Evolutionary conservation across 2,113 vertebrate species (phyloP).

Genomic region (Ailurus styani): DNA sequence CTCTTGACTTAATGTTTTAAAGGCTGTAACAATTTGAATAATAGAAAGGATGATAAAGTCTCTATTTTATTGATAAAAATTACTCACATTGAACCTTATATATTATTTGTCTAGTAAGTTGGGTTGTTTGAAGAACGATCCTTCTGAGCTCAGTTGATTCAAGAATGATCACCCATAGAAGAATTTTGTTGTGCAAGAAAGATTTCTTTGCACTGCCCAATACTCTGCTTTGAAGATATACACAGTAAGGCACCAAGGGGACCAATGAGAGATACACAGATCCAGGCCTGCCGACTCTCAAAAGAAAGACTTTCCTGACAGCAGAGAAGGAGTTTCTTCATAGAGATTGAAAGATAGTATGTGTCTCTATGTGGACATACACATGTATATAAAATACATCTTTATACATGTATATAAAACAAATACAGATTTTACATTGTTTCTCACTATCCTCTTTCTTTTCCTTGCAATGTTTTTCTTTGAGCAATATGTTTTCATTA

Average conservation of each 20-base stretch:
- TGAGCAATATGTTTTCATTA: not conserved
- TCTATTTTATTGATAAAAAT: not conserved
- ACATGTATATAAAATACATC: not conserved
- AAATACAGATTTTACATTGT: not conserved
- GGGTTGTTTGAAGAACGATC: not conserved
- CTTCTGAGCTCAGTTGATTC: not conserved
- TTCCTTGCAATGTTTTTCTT: not conserved
- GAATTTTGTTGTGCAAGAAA: not conserved
- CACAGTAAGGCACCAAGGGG: not conserved
- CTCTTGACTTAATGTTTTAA: not conserved
- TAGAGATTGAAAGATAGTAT: not conserved
- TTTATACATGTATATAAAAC: not conserved
- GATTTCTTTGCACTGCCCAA: not conserved
- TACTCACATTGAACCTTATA: not conserved
- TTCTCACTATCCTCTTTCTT: not conserved
- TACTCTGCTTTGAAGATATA: not conserved
- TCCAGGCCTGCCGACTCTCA: not conserved
- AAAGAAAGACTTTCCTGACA: not conserved
- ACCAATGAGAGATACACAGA: not conserved
- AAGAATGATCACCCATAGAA: not conserved
- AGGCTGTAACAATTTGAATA: not conserved
- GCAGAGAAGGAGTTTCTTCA: not conserved
- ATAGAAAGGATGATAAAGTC: not conserved
- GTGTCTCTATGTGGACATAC: not conserved
- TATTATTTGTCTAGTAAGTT: not conserved